A percentile compares a stretch with the other conserved stretches of the same genome.
Conservation (phyloP, 2,888 invertebrate genomes). For the Copidosoma aretas region DNA sequence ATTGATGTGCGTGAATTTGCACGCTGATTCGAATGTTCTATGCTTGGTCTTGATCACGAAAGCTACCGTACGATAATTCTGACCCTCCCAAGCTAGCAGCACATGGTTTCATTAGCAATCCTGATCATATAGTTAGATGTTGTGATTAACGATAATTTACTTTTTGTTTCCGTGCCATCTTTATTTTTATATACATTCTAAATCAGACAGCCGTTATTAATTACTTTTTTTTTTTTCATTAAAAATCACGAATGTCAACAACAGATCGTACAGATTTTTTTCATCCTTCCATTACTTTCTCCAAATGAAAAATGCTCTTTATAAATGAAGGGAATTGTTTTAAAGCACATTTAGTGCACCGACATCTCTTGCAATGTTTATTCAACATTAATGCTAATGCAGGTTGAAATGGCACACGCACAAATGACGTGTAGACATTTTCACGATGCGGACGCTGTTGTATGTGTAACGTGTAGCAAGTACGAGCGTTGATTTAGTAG, state of each 20-base stretch:
- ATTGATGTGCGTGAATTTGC: slow-evolving; percentile 50
- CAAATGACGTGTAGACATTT: slow-evolving; percentile 51
- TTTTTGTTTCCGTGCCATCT: neutral
- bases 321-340: slow-evolving; percentile 27
- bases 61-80: slow-evolving; percentile 17
- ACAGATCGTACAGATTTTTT: slow-evolving; percentile 24
- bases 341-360: slow-evolving; percentile 20
- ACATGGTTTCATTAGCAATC: slow-evolving; percentile 27
- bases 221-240: slow-evolving; percentile 18
- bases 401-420: neutral
- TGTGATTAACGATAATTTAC: slow-evolving; percentile 25
- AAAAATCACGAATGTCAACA: slow-evolving; percentile 38
- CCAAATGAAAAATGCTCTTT: slow-evolving; percentile 22
- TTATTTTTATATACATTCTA: slow-evolving; percentile 40
- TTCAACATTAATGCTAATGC: slow-evolving; percentile 23
- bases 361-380: slow-evolving; percentile 31
- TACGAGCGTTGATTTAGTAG: slow-evolving; percentile 43
- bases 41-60: slow-evolving; percentile 33
- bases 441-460: slow-evolving; percentile 54
- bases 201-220: slow-evolving; percentile 31
- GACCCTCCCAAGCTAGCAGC: too few relatives aligned
- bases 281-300: slow-evolving; percentile 19
- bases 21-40: slow-evolving; percentile 53
- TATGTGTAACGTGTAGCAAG: slow-evolving; percentile 46
- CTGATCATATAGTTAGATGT: slow-evolving; percentile 35